Evolutionary conservation across 2,888 invertebrate species (phyloP).

Genomic region (Aphodius granarius): DNA sequence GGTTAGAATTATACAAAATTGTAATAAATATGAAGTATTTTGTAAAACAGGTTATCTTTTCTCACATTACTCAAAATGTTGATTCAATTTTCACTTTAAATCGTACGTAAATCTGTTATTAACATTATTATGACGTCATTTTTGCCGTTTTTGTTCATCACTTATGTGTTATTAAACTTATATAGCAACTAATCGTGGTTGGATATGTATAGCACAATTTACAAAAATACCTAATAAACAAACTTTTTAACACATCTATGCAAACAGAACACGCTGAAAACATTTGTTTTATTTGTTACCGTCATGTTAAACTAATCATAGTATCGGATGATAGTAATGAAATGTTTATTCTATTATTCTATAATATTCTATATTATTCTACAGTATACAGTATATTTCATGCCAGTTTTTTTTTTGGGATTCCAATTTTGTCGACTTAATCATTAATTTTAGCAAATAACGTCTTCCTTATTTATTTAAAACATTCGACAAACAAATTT

Average conservation of each 20-base stretch:
- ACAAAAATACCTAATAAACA: neutral
- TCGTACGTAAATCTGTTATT: neutral
- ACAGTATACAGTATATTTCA: too few relatives aligned
- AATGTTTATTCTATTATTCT: neutral
- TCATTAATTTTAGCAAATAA: too few relatives aligned
- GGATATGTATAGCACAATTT: neutral
- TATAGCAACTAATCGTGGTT: neutral
- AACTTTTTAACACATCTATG: neutral
- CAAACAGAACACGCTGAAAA: neutral
- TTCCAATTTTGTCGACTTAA: neutral
- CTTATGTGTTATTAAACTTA: neutral
- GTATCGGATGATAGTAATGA: neutral
- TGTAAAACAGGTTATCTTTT: too few relatives aligned
- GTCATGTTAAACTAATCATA: neutral
- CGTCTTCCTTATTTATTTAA: too few relatives aligned
- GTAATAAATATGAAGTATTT: too few relatives aligned
- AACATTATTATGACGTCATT: neutral
- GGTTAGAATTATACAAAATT: too few relatives aligned
- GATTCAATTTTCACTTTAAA: neutral
- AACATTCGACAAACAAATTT: neutral
- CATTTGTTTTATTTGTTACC: neutral
- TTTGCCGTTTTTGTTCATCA: neutral
- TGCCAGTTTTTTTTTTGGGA: too few relatives aligned
- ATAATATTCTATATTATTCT: too few relatives aligned
- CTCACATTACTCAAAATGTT: too few relatives aligned